A percentile compares a stretch with the other conserved stretches of the same genome.
Evolutionary conservation across 2,113 vertebrate species (phyloP).

Genomic region (Syrrhaptes paradoxus): DNA sequence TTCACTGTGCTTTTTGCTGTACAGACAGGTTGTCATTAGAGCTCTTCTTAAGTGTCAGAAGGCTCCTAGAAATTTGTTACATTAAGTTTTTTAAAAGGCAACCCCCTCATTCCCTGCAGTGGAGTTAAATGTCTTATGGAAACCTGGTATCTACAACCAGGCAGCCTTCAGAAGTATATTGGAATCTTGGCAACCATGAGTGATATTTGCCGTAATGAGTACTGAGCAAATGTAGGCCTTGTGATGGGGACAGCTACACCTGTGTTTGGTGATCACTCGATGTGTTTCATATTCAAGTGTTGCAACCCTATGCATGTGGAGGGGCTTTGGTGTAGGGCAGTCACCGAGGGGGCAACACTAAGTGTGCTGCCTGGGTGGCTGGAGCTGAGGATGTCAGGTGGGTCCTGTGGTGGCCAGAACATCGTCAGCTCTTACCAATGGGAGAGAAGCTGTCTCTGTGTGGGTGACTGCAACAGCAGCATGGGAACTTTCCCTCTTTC

Average conservation of each 20-base stretch:
- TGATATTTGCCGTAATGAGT: neutral
- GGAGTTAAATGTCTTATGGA: neutral
- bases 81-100: neutral
- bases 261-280: neutral
- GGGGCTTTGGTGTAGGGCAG: neutral
- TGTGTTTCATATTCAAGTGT: neutral
- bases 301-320: neutral
- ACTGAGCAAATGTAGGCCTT: neutral
- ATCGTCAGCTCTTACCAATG: neutral
- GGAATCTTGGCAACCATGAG: neutral
- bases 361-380: neutral
- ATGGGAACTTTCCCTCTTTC: neutral
- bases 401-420: neutral
- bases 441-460: neutral
- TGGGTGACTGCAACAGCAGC: neutral
- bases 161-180: neutral
- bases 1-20: neutral
- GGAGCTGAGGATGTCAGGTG: neutral
- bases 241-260: neutral
- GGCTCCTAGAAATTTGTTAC: neutral
- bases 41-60: neutral
- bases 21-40: neutral
- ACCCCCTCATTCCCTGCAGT: neutral
- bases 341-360: neutral
- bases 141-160: neutral